Base-by-base conservation (phyloP, 2,113 vertebrate species). In the Chaetodon auriga region DNA sequence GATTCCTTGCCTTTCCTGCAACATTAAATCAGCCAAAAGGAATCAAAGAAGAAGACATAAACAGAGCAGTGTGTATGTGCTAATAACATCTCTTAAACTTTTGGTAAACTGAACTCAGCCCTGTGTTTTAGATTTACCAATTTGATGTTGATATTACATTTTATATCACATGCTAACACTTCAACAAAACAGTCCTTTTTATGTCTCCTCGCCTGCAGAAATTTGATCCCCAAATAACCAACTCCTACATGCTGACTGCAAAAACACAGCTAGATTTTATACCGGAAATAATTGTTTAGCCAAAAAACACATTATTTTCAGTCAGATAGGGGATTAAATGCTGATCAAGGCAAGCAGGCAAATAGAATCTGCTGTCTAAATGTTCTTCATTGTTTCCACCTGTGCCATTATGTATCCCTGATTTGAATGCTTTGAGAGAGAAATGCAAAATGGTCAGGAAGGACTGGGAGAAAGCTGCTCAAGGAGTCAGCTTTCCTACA, bases 401-500 rank as follows among this genome's bases (percentile, higher is more conserved):
- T 14, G 61, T 0, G 6, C 16, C 36, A 49, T 25, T 73, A 21
- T 23, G 61, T 7, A 5, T 68, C 13, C 62, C 68, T 38, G 57
- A 11, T 15, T 38, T 16, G 30, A 54, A 49, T 18, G 49, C 60
- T 62, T 18, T 6, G 4, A 69, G 10, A 38, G 8, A 54, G 46
- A 54, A 46, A 65, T 53, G 48, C 58, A 76, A 58, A 46, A 38
- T 58, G 53, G 21, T 61, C 30, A 68, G 30, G 41, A 8, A 23
- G 63, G 16, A 25, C 46, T 7, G 21, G 14, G 21, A 11, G 21
- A 10, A 2, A 14, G 41, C 48, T 51, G 41, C 36, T 74, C 6
- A 46, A n/a, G 19, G 10, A n/a, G 41, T 0, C 10, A 21, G 60
- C 16, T 1, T 7, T 61, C 66, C 84, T 92, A 94, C 58, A 95